phyloP scores from a whole-genome alignment of 2,888 invertebrate species.

The Maniola hyperantus region DNA sequence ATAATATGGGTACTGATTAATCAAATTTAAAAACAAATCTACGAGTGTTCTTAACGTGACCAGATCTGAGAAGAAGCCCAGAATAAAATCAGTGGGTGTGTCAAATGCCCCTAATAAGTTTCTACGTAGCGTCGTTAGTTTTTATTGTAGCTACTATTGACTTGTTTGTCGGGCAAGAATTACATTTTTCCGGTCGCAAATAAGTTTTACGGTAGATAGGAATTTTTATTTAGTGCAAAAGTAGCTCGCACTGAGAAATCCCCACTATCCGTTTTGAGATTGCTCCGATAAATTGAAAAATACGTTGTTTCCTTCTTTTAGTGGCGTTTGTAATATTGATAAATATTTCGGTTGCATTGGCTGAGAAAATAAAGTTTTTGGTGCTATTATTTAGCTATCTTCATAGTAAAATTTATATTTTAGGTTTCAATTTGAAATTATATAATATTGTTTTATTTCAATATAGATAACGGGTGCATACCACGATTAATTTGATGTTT shows the following conservation, averaged over 20 bases:
- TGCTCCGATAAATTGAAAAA: slow-evolving; percentile 22
- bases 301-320: slow-evolving; percentile 18
- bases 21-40: no score
- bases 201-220: slow-evolving; percentile 27
- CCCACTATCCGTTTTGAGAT: slow-evolving; percentile 27
- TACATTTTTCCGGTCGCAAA: slow-evolving; percentile 30
- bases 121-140: no score
- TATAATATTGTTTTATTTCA: neutral
- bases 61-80: no score
- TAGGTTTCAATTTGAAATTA: no score
- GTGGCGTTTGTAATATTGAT: slow-evolving; percentile 8
- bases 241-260: slow-evolving; percentile 25
- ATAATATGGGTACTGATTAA: no score
- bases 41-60: no score
- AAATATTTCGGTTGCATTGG: slow-evolving; percentile 9
- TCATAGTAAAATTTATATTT: neutral
- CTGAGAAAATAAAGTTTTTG: slow-evolving; percentile 18
- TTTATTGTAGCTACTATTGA: slow-evolving; percentile 18
- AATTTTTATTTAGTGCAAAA: slow-evolving; percentile 30
- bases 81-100: no score
- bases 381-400: slow-evolving; percentile 7
- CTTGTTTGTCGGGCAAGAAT: slow-evolving; percentile 22
- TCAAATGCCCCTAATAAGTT: no score
- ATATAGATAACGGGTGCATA: no score
- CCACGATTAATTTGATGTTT: no score